Conservation (phyloP, 2,888 invertebrate species). For the Microplitis deprimator region DNA sequence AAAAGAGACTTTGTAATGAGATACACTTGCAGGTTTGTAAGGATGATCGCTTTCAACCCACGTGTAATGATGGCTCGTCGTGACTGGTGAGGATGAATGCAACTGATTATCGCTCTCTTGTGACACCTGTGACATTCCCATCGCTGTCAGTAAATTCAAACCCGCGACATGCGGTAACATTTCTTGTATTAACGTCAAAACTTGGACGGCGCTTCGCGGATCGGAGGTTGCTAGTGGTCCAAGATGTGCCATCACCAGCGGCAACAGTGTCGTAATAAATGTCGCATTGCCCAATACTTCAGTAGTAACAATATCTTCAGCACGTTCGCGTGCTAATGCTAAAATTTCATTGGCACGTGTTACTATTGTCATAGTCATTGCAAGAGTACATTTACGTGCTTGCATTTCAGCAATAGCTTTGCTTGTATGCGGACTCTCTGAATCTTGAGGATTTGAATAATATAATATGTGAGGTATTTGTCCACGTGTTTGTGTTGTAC, state of each 20-base stretch:
- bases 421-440: slow-evolving; percentile 75
- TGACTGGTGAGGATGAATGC: slow-evolving; percentile 68
- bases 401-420: slow-evolving; percentile 76
- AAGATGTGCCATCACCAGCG: slow-evolving; percentile 88
- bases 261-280: slow-evolving; percentile 84
- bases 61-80: slow-evolving; percentile 90
- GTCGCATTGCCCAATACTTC: slow-evolving; percentile 76
- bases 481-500: slow-evolving; percentile 92
- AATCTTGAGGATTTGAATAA: slow-evolving; percentile 81
- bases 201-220: slow-evolving; percentile 88
- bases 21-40: slow-evolving; percentile 89
- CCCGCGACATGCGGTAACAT: slow-evolving; percentile 90
- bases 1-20: slow-evolving; percentile 91
- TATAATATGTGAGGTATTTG: slow-evolving; percentile 96
- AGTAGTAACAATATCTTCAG: slow-evolving; percentile 75
- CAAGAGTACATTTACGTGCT: slow-evolving; percentile 80
- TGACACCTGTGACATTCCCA: slow-evolving; percentile 70
- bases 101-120: slow-evolving; percentile 67
- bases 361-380: slow-evolving; percentile 84
- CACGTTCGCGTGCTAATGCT: slow-evolving; percentile 82
- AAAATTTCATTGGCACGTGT: slow-evolving; percentile 84
- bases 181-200: slow-evolving; percentile 88
- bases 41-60: slow-evolving; percentile 98
- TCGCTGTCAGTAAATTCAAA: slow-evolving; percentile 79
- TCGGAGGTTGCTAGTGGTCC: slow-evolving; percentile 86